Evolutionary conservation across 2,888 invertebrate species (phyloP), one percentile per base, ranked within the genome.

Genomic region (Hipparchia semele): DNA sequence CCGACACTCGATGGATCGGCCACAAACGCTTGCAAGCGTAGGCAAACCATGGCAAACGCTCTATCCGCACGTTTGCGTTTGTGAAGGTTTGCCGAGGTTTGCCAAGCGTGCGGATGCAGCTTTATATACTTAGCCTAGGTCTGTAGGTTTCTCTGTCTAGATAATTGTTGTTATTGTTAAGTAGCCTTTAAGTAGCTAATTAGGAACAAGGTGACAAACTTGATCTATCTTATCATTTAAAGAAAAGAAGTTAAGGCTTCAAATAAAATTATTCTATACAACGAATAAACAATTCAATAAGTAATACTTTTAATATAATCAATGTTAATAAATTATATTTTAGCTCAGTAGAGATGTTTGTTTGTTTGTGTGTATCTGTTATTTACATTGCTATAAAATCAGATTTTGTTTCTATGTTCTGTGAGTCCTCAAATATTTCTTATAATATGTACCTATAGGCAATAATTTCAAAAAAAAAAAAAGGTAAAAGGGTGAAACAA

Each of bases 171-270:
- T 74, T 77, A 79, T 75, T 72, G 76, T 74, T 76, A 79, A 79
- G 70, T 80, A 80, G 77, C 76, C 71, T 75, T 74, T 76, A 79
- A 79, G 71, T 80, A 80, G 77, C 76, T 73, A 76, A 80, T 76
- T 82, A 83, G 82, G 83, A 83, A 83, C 77, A 73, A 77, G 77
- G 75, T 62, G 74, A 70, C 61, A 51, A 67, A 45, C 65, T 53
- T 65, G 65, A 53, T 65, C 65, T 53, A 53, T 62, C 46, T 49
- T 62, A 49, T 7, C 8, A 8, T 61, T 46, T 68, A 53, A 23
- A 23, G 64, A 54, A 53, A 53, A 72, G 49, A 54, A 33, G 39
- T 39, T 39, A 59, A 67, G 45, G 39, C 71, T 64, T 71, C 68
- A 60, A 60, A 39, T 49, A 49, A 49, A 49, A 49, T 7, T 49